A percentile compares a stretch with the other conserved stretches of the same genome.
Conservation (phyloP, 2,888 invertebrate species). For the Camptogramma bilineatum region DNA sequence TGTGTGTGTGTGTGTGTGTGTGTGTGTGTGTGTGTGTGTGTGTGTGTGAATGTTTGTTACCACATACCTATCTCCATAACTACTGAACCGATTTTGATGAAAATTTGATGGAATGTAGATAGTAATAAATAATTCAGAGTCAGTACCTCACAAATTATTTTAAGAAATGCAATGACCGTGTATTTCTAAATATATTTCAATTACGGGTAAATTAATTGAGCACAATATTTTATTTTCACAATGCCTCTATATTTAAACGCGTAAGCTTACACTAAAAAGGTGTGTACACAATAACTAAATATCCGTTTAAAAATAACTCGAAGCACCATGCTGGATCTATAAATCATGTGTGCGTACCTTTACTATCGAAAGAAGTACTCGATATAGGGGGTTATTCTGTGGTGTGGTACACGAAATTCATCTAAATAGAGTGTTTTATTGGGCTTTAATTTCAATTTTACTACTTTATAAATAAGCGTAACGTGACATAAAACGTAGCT, state of each 20-base stretch:
- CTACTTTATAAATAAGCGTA: no score
- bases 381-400: conserved; percentile 56
- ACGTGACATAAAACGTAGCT: no score
- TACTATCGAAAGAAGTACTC: conserved; percentile 44
- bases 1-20: no score
- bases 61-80: no score
- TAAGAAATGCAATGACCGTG: background rate
- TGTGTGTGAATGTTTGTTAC: no score
- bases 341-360: conserved; percentile 63
- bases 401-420: conserved; percentile 26
- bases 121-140: no score
- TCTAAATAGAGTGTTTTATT: no score
- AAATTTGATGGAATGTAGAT: no score
- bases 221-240: conserved; percentile 32
- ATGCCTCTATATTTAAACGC: conserved; percentile 31
- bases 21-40: no score
- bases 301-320: conserved; percentile 51
- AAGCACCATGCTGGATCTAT: conserved; percentile 57
- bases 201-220: conserved; percentile 19
- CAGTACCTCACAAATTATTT: no score
- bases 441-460: no score
- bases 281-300: conserved; percentile 38
- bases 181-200: background rate
- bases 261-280: conserved; percentile 48
- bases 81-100: no score